These are phyloP conservation scores for Agriotes lineatus DNA, from an alignment of 2,888 invertebrate genomes.

Conservation along the genomic window DNA sequence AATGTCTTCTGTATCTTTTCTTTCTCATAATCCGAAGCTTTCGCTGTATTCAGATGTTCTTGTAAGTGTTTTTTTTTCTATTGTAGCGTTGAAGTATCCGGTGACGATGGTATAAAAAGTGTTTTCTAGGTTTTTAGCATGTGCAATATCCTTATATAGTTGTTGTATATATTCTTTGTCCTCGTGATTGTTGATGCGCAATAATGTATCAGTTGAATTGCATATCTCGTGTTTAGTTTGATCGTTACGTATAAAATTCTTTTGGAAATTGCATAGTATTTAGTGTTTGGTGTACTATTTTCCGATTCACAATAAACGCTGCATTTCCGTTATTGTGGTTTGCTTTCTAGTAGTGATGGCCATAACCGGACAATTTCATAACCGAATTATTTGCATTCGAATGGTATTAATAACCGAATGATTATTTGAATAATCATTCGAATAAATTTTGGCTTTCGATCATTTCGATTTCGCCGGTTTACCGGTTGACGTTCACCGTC, in stretches of 20 bases:
- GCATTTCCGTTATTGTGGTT: neutral
- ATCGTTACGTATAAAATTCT: neutral
- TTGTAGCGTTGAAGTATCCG: slow-evolving; percentile 19
- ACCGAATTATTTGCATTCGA: too few relatives aligned
- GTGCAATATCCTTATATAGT: slow-evolving; percentile 13
- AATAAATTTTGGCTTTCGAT: too few relatives aligned
- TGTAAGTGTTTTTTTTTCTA: slow-evolving; percentile 1
- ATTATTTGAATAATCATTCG: too few relatives aligned
- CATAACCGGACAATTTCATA: too few relatives aligned
- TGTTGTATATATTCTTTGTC: neutral
- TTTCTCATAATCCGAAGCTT: slow-evolving; percentile 16
- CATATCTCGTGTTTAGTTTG: neutral
- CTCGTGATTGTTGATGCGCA: slow-evolving; percentile 12
- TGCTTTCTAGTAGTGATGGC: too few relatives aligned
- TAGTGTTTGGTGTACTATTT: neutral
- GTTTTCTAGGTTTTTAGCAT: neutral
- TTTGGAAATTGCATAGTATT: slow-evolving; percentile 15
- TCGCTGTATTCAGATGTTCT: slow-evolving; percentile 3
- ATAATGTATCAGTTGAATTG: slow-evolving; percentile 14
- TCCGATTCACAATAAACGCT: neutral
- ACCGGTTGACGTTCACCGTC: too few relatives aligned
- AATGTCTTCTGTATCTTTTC: slow-evolving; percentile 11
- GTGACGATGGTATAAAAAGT: slow-evolving; percentile 15
- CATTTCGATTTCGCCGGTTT: too few relatives aligned
- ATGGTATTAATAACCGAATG: too few relatives aligned